Base-by-base conservation (phyloP, 2,113 vertebrate species). In the Pluvialis apricaria region DNA sequence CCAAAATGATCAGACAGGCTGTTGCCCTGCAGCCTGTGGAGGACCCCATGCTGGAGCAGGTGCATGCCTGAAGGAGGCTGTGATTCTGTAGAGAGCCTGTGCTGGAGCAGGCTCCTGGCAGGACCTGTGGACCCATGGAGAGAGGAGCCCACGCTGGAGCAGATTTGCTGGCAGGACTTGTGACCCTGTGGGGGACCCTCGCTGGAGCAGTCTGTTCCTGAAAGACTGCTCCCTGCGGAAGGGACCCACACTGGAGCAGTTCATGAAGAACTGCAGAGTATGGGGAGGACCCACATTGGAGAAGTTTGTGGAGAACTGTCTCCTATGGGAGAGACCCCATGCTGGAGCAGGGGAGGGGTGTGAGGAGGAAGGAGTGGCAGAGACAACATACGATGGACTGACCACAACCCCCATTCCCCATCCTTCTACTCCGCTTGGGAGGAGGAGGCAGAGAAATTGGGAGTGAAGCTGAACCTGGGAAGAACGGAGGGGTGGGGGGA, bases 401-500 rank as follows among this genome's bases (percentile, higher is more conserved):
- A 38, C 42, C 2, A 1, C 26, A 58, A 32, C 21, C 6, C 4
- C 54, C 13, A 7, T 70, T 61, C 17, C 9, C 17, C 1, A 1
- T 62, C 14, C 21, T 34, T 5, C 32, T 49, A 19, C 2, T 1
- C 14, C 7, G 1, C 32, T 31, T 2, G 2, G 2, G 19, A 25
- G 25, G 7, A 38, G 11, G 21, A 32, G 11, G 38, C 4, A 36
- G 36, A 26, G 45, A 58, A 68, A 5, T 28, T 2, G 2, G 20
- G 15, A 47, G n/a, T 54, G 6, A 58, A 49, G 18, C 18, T 65
- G 15, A 47, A 29, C 22, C 24, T 2, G 1, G n/a, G 61, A 58
- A 42, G 38, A 58, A 47, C 16, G 17, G 22, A 65, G 16, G 40
- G 8, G 19, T 54, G 22, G 8, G 18, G 17, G 13, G 14, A 55